Conservation (phyloP, 2,888 invertebrate species). For the Tetragnatha montana region DNA sequence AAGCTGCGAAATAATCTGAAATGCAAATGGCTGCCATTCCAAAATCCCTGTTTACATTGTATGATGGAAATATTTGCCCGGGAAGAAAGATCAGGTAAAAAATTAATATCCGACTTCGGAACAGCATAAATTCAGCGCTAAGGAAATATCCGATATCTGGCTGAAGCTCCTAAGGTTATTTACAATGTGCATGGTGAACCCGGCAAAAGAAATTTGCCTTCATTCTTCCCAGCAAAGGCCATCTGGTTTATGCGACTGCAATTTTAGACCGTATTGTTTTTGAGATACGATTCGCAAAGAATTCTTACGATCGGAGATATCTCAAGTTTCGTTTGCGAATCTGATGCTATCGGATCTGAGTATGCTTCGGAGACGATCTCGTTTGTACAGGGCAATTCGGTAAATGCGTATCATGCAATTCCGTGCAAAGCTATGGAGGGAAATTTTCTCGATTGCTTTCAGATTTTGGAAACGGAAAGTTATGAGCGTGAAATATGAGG, state of each 20-base stretch:
- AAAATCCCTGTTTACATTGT: constrained; percentile 43
- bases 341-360: not conserved
- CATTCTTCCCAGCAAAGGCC: not conserved
- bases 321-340: not conserved
- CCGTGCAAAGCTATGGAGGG: not conserved
- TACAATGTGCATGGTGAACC: not conserved
- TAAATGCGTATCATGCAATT: not conserved
- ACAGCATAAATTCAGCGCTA: constrained; percentile 35
- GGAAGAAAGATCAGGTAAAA: constrained; percentile 20
- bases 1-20: constrained; percentile 48
- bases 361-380: not conserved
- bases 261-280: not conserved
- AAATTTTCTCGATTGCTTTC: too few species aligned
- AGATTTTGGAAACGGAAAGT: too few species aligned
- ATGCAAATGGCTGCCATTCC: constrained; percentile 49
- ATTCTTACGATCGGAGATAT: not conserved
- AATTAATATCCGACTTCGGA: constrained; percentile 10
- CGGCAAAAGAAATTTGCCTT: not conserved
- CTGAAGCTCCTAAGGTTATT: not conserved
- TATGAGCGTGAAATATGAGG: too few species aligned
- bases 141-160: constrained; percentile 29
- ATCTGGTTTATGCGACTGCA: not conserved
- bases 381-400: not conserved
- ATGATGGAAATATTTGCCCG: constrained; percentile 17
- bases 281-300: not conserved